These are phyloP conservation scores for Gasteruption jaculator DNA, from an alignment of 2,888 invertebrate genomes.

Conservation along the genomic window DNA sequence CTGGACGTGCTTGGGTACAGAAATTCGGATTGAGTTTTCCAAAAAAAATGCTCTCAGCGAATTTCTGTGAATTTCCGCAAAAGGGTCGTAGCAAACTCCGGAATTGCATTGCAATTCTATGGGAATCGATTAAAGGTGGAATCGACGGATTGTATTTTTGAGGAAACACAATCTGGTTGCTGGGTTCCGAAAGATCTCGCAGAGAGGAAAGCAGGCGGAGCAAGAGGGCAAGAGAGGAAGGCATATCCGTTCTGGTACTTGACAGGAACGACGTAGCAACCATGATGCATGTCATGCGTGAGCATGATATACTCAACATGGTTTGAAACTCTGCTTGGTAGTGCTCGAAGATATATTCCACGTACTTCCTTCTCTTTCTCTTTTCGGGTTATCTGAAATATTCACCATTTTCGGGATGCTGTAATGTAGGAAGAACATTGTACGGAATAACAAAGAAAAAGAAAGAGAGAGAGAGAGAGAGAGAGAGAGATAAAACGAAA, in stretches of 20 bases:
- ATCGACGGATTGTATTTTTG: too few relatives aligned
- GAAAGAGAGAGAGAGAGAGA: constrained; percentile 6
- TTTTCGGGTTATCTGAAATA: constrained; percentile 29
- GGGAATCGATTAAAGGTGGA: too few relatives aligned
- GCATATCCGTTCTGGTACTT: constrained; percentile 15
- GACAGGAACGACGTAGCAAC: constrained; percentile 29
- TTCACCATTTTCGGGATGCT: constrained; percentile 30
- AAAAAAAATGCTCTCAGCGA: too few relatives aligned
- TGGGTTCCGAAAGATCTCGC: too few relatives aligned
- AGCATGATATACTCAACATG: constrained; percentile 28
- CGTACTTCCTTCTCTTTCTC: not conserved
- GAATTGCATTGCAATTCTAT: too few relatives aligned
- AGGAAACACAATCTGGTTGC: too few relatives aligned
- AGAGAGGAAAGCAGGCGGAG: too few relatives aligned
- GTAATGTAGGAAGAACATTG: constrained; percentile 24
- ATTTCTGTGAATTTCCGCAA: too few relatives aligned
- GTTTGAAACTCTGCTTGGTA: too few relatives aligned
- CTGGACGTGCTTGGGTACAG: too few relatives aligned
- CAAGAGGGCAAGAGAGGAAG: not conserved
- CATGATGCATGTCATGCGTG: constrained; percentile 33
- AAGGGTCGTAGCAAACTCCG: too few relatives aligned
- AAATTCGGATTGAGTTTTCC: too few relatives aligned
- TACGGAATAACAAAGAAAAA: constrained; percentile 11
- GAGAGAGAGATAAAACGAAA: constrained; percentile 8
- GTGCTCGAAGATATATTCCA: constrained; percentile 27